Conservation (phyloP, 2,113 vertebrate species). For the Tautogolabrus adspersus region DNA sequence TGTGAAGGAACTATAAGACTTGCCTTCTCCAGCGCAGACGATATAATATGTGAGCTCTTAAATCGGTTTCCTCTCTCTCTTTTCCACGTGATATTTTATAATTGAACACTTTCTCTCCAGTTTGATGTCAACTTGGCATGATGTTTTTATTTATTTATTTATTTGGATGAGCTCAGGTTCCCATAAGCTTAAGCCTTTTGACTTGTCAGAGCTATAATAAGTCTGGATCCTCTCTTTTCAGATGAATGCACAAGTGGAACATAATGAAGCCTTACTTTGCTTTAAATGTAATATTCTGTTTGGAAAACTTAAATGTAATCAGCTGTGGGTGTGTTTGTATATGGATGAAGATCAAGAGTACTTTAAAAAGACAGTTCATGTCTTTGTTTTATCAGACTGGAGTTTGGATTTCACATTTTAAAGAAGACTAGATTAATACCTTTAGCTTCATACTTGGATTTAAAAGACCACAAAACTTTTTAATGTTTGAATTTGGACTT, state of each 20-base stretch:
- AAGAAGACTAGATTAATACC: background rate
- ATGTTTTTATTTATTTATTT: constrained; percentile 4
- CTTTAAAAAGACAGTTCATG: background rate
- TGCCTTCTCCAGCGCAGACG: constrained; percentile 74
- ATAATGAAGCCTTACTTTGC: background rate
- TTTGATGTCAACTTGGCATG: constrained; percentile 52
- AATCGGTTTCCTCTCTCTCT: constrained; percentile 79
- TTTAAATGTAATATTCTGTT: background rate
- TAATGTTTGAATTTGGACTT: constrained; percentile 77
- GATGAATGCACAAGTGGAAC: background rate
- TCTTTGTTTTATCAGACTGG: background rate
- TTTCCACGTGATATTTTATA: constrained; percentile 85
- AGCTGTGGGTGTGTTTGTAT: background rate
- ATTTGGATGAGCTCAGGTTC: constrained; percentile 28
- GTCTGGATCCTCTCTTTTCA: background rate
- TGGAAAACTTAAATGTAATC: background rate
- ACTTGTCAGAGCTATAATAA: background rate
- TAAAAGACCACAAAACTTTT: constrained; percentile 65
- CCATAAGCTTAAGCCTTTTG: constrained; percentile 36
- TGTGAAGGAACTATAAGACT: constrained; percentile 79
- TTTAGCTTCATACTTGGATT: constrained; percentile 40
- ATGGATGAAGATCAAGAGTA: background rate
- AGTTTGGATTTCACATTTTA: background rate
- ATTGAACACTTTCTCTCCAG: constrained; percentile 72
- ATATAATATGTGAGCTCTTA: constrained; percentile 85